A percentile compares a stretch with the other conserved stretches of the same genome.
phyloP scores from a whole-genome alignment of 2,797 vertebrate genomes.

The Leptatherina wallacei region DNA sequence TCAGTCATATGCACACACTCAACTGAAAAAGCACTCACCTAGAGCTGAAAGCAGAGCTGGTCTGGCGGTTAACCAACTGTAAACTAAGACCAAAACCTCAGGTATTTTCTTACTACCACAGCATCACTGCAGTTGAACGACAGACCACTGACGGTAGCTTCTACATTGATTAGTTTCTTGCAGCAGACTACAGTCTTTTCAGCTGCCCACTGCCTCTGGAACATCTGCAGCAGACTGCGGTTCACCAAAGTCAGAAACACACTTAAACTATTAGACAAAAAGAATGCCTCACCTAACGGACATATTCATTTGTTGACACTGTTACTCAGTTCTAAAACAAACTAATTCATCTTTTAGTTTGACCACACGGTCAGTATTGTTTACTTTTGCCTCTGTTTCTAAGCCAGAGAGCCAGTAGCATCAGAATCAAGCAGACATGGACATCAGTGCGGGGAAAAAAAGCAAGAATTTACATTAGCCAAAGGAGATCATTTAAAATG shows the following conservation, averaged over 20 bases:
- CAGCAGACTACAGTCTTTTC: constrained; percentile 58
- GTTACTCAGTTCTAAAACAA: not conserved
- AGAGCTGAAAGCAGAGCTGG: constrained; percentile 73
- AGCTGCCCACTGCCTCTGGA: constrained; percentile 46
- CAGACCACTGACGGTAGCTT: constrained; percentile 62
- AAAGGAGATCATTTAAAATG: not conserved
- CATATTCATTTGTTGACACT: not conserved
- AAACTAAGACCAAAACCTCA: constrained; percentile 79
- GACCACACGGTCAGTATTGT: not conserved
- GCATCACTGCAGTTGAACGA: constrained; percentile 66
- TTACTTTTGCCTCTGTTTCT: constrained; percentile 14
- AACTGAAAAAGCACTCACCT: constrained; percentile 76
- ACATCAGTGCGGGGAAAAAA: not conserved
- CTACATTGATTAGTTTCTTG: constrained; percentile 64
- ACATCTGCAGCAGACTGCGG: constrained; percentile 56
- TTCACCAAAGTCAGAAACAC: constrained; percentile 52
- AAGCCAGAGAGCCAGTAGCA: not conserved
- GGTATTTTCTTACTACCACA: constrained; percentile 69
- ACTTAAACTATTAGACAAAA: constrained; percentile 30
- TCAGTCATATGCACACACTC: constrained; percentile 45
- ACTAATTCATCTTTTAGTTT: not conserved
- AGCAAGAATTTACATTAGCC: not conserved
- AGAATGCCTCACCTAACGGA: constrained; percentile 8
- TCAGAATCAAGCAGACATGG: not conserved
- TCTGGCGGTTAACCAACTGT: constrained; percentile 76